These are phyloP conservation scores for Hormiphora californensis DNA, from an alignment of 37 sponge, comb jelly and placozoan genomes.

Conservation along the genomic window DNA sequence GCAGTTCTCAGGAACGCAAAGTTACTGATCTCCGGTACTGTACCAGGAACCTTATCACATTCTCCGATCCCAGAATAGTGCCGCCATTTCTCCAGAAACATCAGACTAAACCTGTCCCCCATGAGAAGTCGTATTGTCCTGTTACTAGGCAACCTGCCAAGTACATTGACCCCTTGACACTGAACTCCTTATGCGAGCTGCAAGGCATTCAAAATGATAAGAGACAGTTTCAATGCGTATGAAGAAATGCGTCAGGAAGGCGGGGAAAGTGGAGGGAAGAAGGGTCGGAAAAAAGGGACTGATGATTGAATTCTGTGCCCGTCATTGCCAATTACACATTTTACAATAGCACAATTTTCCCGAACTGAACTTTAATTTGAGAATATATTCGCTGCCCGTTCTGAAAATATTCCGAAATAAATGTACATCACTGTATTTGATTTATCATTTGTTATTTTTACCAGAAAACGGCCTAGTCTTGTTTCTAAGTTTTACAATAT, in stretches of 20 bases:
- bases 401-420: no score
- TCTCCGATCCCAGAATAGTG: constrained; percentile 66
- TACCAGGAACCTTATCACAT: constrained; percentile 78
- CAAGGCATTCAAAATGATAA: constrained; percentile 79
- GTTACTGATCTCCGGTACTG: constrained; percentile 53
- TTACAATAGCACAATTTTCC: no score
- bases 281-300: neutral
- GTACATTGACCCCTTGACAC: constrained; percentile 88
- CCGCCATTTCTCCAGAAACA: constrained; percentile 63
- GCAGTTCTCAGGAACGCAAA: constrained; percentile 34
- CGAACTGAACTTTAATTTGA: no score
- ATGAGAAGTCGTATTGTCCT: constrained; percentile 63
- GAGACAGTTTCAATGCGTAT: constrained; percentile 40
- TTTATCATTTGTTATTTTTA: no score
- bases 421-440: no score
- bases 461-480: no score
- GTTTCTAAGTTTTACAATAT: no score
- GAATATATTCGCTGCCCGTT: no score
- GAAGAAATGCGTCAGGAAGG: constrained; percentile 29
- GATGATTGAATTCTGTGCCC: neutral
- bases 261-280: neutral
- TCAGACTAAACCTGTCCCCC: neutral
- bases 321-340: no score
- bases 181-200: constrained; percentile 81
- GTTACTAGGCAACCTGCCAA: constrained; percentile 88